Percentiles rank a stretch among this genome's conserved stretches.
Evolutionary conservation across 2,113 vertebrate species (phyloP).

Genomic region (Galbula dea): DNA sequence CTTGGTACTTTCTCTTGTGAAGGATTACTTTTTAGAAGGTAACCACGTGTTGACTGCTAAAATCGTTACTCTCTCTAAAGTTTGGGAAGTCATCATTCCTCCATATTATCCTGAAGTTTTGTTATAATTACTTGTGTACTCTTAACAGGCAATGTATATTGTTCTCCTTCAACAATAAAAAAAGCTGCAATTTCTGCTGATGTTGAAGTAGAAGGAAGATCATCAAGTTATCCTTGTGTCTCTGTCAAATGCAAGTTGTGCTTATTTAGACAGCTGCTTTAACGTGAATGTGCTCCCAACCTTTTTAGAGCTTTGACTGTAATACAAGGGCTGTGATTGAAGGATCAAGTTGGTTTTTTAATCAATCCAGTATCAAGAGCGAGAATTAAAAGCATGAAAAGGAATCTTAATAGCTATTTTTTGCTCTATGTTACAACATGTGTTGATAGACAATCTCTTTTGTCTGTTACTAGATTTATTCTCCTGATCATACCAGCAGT

Average conservation of each 20-base stretch:
- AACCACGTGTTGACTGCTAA: background rate
- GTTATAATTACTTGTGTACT: background rate
- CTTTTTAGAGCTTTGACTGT: constrained; percentile 57
- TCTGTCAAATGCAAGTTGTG: background rate
- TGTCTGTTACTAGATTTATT: constrained; percentile 89
- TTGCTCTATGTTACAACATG: background rate
- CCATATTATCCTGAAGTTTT: background rate
- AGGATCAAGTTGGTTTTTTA: constrained; percentile 42
- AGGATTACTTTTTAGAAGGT: background rate
- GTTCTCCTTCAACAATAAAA: background rate
- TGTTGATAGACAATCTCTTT: constrained; percentile 30
- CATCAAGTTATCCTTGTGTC: constrained; percentile 18
- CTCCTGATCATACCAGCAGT: constrained; percentile 98
- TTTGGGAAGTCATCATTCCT: background rate
- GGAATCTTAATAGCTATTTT: constrained; percentile 37
- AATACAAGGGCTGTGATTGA: constrained; percentile 66
- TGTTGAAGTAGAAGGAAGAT: background rate
- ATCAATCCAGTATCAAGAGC: constrained; percentile 34
- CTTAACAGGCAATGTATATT: background rate
- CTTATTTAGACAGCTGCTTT: constrained; percentile 42
- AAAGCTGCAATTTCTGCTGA: background rate
- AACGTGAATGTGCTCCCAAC: constrained; percentile 51
- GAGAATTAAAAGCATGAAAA: constrained; percentile 61
- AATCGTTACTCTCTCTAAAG: background rate
- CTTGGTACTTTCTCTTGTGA: background rate